Evolutionary conservation across 2,113 vertebrate genomes (phyloP).

Genomic region (Machaerirhynchus nigripectus): DNA sequence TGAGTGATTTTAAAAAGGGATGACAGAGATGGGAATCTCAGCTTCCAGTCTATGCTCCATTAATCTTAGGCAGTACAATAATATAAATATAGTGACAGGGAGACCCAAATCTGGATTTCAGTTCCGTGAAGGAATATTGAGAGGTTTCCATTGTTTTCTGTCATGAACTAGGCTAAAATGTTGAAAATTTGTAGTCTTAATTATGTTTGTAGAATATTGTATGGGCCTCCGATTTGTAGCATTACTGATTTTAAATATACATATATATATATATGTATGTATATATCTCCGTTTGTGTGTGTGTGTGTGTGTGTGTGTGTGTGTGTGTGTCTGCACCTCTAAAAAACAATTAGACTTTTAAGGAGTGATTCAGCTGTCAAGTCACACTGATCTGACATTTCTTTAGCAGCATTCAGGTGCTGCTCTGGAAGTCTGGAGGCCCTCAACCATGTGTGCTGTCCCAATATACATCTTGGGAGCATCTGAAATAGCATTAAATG

Average conservation of each 20-base stretch:
- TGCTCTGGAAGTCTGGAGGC: background rate
- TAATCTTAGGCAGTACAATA: background rate
- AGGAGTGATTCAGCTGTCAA: background rate
- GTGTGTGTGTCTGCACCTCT: background rate
- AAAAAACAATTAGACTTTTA: background rate
- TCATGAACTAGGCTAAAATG: background rate
- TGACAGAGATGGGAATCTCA: background rate
- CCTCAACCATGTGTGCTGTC: background rate
- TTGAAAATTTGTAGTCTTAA: background rate
- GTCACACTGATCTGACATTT: background rate
- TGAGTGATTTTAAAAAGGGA: background rate
- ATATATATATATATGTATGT: too few relatives aligned
- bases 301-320: background rate
- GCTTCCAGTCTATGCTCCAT: background rate
- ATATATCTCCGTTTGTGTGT: too few relatives aligned
- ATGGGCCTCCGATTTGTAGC: background rate
- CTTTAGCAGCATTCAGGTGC: background rate
- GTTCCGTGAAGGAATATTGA: background rate
- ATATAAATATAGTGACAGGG: background rate
- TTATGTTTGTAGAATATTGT: background rate
- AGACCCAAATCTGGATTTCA: background rate
- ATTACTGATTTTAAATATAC: fast-evolving
- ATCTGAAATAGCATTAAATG: background rate
- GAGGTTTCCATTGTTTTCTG: background rate
- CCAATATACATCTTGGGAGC: background rate